Evolutionary conservation across 1,140 invertebrate species (phyloP).

Genomic region (Meloidogyne exigua): DNA sequence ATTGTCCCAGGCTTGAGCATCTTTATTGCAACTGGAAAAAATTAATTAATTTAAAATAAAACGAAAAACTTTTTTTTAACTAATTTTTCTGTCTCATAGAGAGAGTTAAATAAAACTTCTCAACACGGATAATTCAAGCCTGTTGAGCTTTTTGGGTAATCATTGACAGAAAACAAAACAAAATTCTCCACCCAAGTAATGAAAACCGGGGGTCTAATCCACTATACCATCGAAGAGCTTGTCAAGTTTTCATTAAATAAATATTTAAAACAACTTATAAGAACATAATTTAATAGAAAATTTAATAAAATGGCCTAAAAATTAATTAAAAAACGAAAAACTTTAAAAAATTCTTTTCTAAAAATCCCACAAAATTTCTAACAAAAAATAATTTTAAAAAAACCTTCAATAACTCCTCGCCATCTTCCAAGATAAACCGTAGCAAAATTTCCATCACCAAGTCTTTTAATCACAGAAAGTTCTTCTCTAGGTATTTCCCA

Average conservation of each 20-base stretch:
- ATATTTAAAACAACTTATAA: too few relatives aligned
- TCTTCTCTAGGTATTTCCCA: constrained; percentile 90
- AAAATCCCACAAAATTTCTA: too few relatives aligned
- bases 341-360: neutral
- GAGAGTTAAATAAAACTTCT: constrained; percentile 20
- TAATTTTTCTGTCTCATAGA: constrained; percentile 21
- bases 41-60: neutral
- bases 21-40: constrained; percentile 82
- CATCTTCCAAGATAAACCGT: constrained; percentile 87
- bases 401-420: constrained; percentile 68
- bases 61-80: neutral
- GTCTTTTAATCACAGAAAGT: constrained; percentile 79
- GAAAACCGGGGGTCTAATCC: neutral
- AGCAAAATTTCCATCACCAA: constrained; percentile 79
- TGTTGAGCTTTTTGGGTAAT: constrained; percentile 25
- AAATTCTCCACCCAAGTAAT: neutral
- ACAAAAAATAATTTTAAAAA: neutral
- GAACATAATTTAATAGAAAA: too few relatives aligned
- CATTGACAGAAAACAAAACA: neutral
- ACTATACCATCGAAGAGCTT: neutral
- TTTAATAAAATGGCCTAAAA: neutral
- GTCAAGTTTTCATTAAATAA: too few relatives aligned
- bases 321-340: neutral
- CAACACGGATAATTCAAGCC: constrained; percentile 19
- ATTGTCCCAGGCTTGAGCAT: constrained; percentile 90